phyloP scores from a whole-genome alignment of 2,113 vertebrate species.

The Leuciscus idus region DNA sequence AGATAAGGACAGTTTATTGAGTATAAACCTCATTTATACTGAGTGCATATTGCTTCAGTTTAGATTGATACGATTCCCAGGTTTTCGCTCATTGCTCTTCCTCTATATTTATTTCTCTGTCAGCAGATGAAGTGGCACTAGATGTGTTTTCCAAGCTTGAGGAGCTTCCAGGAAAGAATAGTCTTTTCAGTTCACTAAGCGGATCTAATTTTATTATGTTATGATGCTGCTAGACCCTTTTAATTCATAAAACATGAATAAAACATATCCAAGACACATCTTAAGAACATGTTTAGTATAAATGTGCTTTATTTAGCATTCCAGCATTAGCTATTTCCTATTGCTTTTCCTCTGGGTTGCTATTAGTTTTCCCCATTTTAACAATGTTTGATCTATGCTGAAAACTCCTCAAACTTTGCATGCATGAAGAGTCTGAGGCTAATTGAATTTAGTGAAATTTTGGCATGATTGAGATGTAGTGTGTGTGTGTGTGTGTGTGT shows the following conservation, averaged over 20 bases:
- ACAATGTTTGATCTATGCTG: not conserved
- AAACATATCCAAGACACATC: not conserved
- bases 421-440: not conserved
- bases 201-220: not conserved
- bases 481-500: not conserved
- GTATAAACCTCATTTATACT: not conserved
- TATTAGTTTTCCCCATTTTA: not conserved
- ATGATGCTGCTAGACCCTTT: not conserved
- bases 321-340: not conserved
- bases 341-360: not conserved
- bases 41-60: constrained; percentile 13
- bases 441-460: not conserved
- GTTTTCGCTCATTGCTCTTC: not conserved
- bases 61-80: not conserved
- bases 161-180: not conserved
- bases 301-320: not conserved
- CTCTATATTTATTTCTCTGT: constrained; percentile 11
- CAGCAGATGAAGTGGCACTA: not conserved
- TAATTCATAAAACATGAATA: not conserved
- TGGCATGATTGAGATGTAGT: not conserved
- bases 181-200: constrained; percentile 11
- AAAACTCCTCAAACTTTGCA: not conserved
- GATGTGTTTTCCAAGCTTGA: not conserved
- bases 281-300: not conserved
- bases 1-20: not conserved